A percentile compares a stretch with the other conserved stretches of the same genome.
Conservation (phyloP, 2,888 invertebrate genomes). For the Drosophila emarginata region DNA sequence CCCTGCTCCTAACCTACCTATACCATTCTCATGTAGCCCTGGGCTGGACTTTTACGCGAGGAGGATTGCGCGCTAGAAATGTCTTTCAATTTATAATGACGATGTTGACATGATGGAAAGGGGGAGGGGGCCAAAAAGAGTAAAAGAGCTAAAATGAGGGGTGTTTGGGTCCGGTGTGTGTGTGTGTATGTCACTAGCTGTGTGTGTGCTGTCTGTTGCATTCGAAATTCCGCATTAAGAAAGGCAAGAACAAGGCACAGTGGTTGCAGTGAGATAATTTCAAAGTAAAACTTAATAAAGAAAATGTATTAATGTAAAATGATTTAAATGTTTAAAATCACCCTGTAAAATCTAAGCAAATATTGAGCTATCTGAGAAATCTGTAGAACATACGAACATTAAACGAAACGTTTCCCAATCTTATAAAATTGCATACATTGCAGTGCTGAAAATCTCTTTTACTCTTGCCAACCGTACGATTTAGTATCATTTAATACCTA, state of each 20-base stretch:
- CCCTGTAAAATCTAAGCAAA: no score
- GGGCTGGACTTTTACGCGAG: conserved; percentile 28
- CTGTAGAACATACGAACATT: no score
- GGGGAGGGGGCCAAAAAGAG: not conserved
- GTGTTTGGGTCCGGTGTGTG: conserved; percentile 4
- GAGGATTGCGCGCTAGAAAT: conserved; percentile 54
- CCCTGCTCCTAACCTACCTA: not conserved
- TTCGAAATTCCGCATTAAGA: conserved; percentile 60
- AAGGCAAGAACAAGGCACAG: conserved; percentile 31
- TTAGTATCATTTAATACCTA: no score
- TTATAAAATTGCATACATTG: no score
- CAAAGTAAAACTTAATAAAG: no score
- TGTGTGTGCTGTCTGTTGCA: conserved; percentile 58
- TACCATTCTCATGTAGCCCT: conserved; percentile 23
- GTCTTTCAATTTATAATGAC: conserved; percentile 74
- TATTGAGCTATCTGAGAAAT: no score
- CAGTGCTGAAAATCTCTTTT: no score
- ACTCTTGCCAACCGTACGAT: no score
- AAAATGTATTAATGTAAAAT: no score
- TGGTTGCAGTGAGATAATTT: conserved; percentile 2
- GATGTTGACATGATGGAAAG: conserved; percentile 35
- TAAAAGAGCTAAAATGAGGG: not conserved
- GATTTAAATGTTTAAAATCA: no score
- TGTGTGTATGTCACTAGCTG: not conserved
- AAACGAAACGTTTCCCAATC: no score